These are phyloP conservation scores for Eulemur mongoz DNA, from an alignment of 2,797 vertebrate species.

Conservation along the genomic window DNA sequence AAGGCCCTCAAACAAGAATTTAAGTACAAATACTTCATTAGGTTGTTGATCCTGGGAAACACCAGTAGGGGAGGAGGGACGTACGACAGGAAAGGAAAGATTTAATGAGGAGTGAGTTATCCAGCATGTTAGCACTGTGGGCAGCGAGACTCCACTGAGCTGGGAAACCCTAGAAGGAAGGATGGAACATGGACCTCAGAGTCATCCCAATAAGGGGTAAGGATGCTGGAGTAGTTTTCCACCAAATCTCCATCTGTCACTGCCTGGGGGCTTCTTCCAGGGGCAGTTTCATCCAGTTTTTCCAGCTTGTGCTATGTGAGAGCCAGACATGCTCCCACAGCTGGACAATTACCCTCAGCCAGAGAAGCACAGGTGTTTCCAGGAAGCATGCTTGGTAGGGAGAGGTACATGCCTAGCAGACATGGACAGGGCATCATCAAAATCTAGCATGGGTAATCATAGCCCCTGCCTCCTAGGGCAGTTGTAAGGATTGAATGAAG, in stretches of 20 bases:
- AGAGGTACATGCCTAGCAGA: neutral
- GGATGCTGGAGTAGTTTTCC: neutral
- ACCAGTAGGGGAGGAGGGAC: accelerated
- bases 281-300: neutral
- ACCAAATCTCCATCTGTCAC: neutral
- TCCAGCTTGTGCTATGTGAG: neutral
- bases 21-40: neutral
- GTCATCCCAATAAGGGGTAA: neutral
- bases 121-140: accelerated
- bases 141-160: neutral
- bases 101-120: accelerated
- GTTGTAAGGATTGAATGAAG: neutral
- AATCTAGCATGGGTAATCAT: accelerated
- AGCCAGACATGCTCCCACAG: neutral
- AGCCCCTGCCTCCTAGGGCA: neutral
- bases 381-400: accelerated
- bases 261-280: neutral
- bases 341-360: neutral
- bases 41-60: neutral
- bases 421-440: accelerated
- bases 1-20: neutral
- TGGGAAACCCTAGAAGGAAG: neutral
- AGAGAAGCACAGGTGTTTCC: neutral
- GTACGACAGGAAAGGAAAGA: neutral
- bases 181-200: accelerated